Conservation (phyloP, 2,888 invertebrate species). For the Nomada flava region DNA sequence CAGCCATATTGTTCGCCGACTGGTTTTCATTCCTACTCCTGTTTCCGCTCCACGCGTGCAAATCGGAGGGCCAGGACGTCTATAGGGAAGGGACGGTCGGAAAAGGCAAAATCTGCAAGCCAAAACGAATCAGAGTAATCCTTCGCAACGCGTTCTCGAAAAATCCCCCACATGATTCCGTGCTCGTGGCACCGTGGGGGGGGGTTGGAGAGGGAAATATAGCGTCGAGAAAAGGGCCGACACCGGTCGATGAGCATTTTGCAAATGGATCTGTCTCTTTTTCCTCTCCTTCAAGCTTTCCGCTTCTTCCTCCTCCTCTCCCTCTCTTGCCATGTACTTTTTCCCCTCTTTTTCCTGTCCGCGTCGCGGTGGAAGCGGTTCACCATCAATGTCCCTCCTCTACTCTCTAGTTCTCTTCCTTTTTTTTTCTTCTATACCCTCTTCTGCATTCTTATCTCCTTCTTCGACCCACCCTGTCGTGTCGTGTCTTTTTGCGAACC, state of each 20-base stretch:
- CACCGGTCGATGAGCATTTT: conserved; percentile 83
- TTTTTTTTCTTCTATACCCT: neutral
- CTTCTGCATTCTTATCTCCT: conserved; percentile 26
- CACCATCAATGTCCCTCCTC: conserved; percentile 62
- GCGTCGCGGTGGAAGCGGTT: conserved; percentile 64
- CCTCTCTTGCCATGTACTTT: conserved; percentile 27
- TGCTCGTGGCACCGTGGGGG: conserved; percentile 25
- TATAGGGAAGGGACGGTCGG: conserved; percentile 52
- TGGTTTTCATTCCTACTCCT: conserved; percentile 27
- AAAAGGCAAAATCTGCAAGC: conserved; percentile 82
- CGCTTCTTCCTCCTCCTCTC: conserved; percentile 18
- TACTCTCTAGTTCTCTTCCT: conserved; percentile 15
- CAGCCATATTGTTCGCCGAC: conserved; percentile 38
- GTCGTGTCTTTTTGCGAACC: conserved; percentile 39
- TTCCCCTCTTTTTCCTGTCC: conserved; percentile 35
- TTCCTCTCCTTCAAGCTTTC: conserved; percentile 39
- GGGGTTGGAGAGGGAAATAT: conserved; percentile 35
- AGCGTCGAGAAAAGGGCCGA: conserved; percentile 67
- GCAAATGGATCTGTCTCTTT: conserved; percentile 80
- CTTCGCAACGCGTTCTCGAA: conserved; percentile 78
- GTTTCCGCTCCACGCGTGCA: conserved; percentile 21
- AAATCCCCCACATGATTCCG: conserved; percentile 67
- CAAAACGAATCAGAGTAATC: conserved; percentile 84
- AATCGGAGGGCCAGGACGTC: conserved; percentile 53
- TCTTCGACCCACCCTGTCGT: neutral